Base-by-base conservation (phyloP, 2,888 invertebrate genomes). In the Drosophila stalkeri region DNA sequence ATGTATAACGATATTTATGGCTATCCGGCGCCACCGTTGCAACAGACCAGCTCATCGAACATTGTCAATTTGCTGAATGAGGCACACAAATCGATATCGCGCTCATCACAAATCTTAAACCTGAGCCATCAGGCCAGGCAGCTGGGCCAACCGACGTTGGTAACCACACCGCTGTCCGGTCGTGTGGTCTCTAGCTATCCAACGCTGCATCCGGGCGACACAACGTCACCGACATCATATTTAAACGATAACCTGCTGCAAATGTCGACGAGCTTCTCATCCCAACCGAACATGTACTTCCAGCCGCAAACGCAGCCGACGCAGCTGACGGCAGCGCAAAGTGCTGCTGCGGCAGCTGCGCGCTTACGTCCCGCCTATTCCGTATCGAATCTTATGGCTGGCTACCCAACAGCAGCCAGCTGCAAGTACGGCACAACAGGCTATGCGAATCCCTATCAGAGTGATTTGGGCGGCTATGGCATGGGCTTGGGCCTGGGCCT, bases 241-340 rank as follows among this genome's bases (percentile, higher is more conserved):
- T 75, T 92, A 3, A 92, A 92, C 85, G 93, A 93, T 72, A 93
- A 93, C 82, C 89, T 93, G 52, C 88, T 93, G 91, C 93, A 93
- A 90, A 92, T 93, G 92, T 92, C 93, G 81, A 81, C 90, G 60
- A 93, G 91, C 77, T 93, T 93, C 86, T 93, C 93, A 75, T 93
- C 93, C 72, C 93, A 93, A 71, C 93, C 93, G 55, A 93, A 93
- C 61, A 93, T 93, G 91, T 93, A 92, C 84, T 92, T 92, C 81
- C 93, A 93, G 80, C 92, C 91, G 76, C 86, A 88, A 62, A 75
- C 86, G 55, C 89, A 85, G 75, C 81, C 74, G 67, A 75, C 80
- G 66, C 85, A 86, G 75, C 81, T 83, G 75, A 75, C 91, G 72
- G 77, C 86, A 57, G 83, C 81, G n/a, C 89, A 86, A 52, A 83